Conservation (phyloP, 2,888 invertebrate genomes). For the Carterocephalus palaemon region DNA sequence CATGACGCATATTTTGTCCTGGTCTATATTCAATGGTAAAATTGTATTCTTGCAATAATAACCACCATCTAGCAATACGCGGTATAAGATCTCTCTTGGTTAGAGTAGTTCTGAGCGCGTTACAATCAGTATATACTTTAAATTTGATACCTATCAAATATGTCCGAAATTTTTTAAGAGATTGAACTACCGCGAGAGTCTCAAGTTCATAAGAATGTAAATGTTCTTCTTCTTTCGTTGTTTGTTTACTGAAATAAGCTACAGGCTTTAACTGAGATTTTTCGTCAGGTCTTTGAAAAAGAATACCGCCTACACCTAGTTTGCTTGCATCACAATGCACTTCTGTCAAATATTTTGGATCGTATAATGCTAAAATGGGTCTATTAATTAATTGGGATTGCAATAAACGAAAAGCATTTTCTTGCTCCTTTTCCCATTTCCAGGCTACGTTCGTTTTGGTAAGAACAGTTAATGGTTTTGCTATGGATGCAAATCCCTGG, state of each 20-base stretch:
- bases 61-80: constrained; percentile 34
- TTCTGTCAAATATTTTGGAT: constrained; percentile 21
- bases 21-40: constrained; percentile 21
- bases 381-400: constrained; percentile 5
- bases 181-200: constrained; percentile 19
- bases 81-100: constrained; percentile 27
- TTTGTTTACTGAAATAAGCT: constrained; percentile 42
- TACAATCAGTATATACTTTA: constrained; percentile 22
- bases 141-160: constrained; percentile 19
- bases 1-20: constrained; percentile 12
- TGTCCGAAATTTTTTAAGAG: constrained; percentile 16
- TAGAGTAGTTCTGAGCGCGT: constrained; percentile 6
- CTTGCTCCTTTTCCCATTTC: constrained; percentile 17
- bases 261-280: constrained; percentile 7
- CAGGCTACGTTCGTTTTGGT: constrained; percentile 11
- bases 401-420: constrained; percentile 12
- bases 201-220: constrained; percentile 43
- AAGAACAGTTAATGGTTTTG: constrained; percentile 16
- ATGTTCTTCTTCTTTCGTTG: constrained; percentile 38
- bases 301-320: constrained; percentile 20
- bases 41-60: constrained; percentile 19
- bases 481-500: constrained; percentile 22
- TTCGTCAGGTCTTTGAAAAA: constrained; percentile 14
- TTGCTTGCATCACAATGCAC: constrained; percentile 25
- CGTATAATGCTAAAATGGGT: constrained; percentile 24